These are phyloP conservation scores for human (Homo sapiens) DNA, from an alignment of 2,113 vertebrate genomes.

Conservation along the genomic window DNA sequence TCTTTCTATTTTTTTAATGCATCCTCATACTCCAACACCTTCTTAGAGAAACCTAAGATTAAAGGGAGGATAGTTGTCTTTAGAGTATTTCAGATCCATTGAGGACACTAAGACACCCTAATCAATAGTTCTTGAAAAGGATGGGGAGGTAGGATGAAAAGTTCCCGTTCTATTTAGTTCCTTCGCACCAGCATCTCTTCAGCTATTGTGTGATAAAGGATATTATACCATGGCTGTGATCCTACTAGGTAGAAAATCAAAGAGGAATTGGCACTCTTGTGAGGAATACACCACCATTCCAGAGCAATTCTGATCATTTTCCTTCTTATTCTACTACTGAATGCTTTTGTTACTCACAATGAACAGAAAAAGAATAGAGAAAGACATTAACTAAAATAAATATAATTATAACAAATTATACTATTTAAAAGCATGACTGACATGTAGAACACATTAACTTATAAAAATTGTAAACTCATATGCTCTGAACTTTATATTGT, in stretches of 20 bases:
- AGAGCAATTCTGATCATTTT: background rate
- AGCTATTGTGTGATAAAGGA: background rate
- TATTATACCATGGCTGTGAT: background rate
- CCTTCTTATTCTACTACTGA: background rate
- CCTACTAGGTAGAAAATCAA: background rate
- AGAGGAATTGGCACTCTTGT: background rate
- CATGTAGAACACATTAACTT: background rate
- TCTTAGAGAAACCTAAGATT: background rate
- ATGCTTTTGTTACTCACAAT: background rate
- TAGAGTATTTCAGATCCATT: background rate
- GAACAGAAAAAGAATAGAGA: slow-evolving; percentile 1
- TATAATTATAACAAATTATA: background rate
- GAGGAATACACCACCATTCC: background rate
- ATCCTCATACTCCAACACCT: background rate
- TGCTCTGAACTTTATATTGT: background rate
- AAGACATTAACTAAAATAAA: background rate
- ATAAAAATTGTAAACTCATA: background rate
- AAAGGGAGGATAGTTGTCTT: background rate
- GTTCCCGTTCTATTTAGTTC: background rate
- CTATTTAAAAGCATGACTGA: background rate
- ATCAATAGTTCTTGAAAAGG: background rate
- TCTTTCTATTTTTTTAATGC: background rate
- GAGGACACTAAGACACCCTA: background rate
- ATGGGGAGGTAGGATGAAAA: background rate
- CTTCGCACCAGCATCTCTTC: background rate